Evolutionary conservation across 2,888 invertebrate species (phyloP), one percentile per base, ranked within the genome.

Genomic region (Meghimatium bilineatum): DNA sequence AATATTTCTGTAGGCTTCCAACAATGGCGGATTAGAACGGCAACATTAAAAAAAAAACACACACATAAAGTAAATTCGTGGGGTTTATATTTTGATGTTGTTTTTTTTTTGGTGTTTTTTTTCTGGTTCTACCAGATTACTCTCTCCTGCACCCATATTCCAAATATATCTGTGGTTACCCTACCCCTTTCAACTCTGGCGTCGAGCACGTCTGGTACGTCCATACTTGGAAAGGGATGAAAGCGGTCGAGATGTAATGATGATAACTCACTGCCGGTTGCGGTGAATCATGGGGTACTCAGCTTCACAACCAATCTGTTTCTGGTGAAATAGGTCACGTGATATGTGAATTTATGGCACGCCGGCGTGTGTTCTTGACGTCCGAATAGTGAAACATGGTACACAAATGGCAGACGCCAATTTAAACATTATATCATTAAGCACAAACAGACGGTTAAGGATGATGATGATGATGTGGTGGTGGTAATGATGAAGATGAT

Each of bases 211-310:
- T n/a, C 63, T 14, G 76, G 76, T 63, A 63, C 60, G 1, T 5
- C 76, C 76, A 77, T 63, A 77, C 76, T 77, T 63, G 76, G 76
- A 8, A 14, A 77, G 76, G 76, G n/a, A 34, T 2, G 32, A 60
- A n/a, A 12, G 34, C 14, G 75, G 38, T 3, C 6, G 29, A 8
- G 3, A 6, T 36, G 60, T 12, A 44, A 6, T 17, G 26, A 20
- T 34, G 52, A 49, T 52, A 49, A 52, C 34, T 56, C 34, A 36
- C 76, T 63, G 76, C 76, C 52, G 76, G 76, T 34, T 38, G 60
- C 12, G 76, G 63, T 77, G 76, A 77, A 77, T 77, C 76, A 77
- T 49, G 36, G 76, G 76, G n/a, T 60, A 60, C 60, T 63, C 60
- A 77, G 8, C 76, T 2, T 36, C 36, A 0, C 60, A 63, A n/a